These are phyloP conservation scores for Caenorhabditis macrosperma DNA, from an alignment of 2,888 invertebrate genomes.

Conservation along the genomic window DNA sequence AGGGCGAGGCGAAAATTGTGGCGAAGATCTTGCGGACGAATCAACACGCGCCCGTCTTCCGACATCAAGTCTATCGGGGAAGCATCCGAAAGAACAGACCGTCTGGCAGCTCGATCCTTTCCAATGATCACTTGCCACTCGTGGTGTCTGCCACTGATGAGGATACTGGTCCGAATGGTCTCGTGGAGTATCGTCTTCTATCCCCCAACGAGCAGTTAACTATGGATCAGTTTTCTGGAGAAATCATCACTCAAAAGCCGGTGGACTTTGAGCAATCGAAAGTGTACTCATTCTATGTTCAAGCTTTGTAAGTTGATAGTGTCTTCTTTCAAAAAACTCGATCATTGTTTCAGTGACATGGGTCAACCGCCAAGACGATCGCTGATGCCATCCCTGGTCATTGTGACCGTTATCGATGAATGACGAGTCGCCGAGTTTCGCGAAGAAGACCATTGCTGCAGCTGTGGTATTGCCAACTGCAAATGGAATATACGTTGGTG, in stretches of 20 bases:
- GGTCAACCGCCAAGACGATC: conserved; percentile 90
- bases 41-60: conserved; percentile 80
- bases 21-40: conserved; percentile 69
- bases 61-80: conserved; percentile 88
- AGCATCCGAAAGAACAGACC: conserved; percentile 85
- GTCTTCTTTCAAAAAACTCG: background rate
- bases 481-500: conserved; percentile 85
- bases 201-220: conserved; percentile 89
- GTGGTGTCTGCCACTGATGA: conserved; percentile 89
- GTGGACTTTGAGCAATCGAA: conserved; percentile 88
- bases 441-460: conserved; percentile 30
- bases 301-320: conserved; percentile 62
- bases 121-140: conserved; percentile 83
- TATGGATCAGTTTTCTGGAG: conserved; percentile 90
- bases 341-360: conserved; percentile 69
- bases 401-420: conserved; percentile 84
- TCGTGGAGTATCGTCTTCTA: conserved; percentile 87
- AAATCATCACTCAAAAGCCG: conserved; percentile 87
- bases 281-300: conserved; percentile 67
- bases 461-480: conserved; percentile 83
- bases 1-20: conserved; percentile 59
- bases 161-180: conserved; percentile 90
- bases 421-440: conserved; percentile 81
- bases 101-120: conserved; percentile 50
- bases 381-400: conserved; percentile 88